These are phyloP conservation scores for Bombus affinis DNA, from an alignment of 1,140 invertebrate species.

Conservation along the genomic window DNA sequence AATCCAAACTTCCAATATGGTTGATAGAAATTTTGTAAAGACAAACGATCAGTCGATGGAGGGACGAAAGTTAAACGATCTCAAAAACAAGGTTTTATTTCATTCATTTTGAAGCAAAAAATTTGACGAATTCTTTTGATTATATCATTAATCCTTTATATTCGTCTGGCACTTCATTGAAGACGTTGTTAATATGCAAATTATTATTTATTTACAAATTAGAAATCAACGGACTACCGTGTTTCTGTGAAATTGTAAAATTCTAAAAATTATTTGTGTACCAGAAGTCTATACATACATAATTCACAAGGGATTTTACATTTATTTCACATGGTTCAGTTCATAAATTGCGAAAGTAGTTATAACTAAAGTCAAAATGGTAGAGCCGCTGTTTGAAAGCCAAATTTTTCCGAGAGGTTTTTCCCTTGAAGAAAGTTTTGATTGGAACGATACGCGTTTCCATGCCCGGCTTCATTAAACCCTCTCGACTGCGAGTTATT, in stretches of 20 bases:
- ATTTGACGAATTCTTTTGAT: too few relatives aligned
- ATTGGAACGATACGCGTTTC: not conserved
- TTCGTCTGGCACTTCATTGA: too few relatives aligned
- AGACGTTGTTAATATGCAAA: too few relatives aligned
- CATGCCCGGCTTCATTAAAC: not conserved
- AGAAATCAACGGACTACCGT: too few relatives aligned
- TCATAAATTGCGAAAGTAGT: not conserved
- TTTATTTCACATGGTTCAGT: not conserved
- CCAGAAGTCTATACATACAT: not conserved
- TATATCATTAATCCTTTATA: too few relatives aligned
- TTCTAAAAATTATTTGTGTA: not conserved
- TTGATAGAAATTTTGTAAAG: too few relatives aligned
- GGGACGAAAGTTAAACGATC: too few relatives aligned
- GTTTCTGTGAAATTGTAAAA: not conserved
- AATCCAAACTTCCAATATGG: too few relatives aligned
- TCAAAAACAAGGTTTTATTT: too few relatives aligned
- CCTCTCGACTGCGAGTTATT: not conserved
- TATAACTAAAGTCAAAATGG: not conserved
- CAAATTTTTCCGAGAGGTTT: not conserved
- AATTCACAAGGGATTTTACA: not conserved
- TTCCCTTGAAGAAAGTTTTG: not conserved
- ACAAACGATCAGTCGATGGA: too few relatives aligned
- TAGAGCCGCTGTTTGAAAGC: not conserved
- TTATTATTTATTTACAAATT: too few relatives aligned
- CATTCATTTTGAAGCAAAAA: too few relatives aligned